phyloP scores from a whole-genome alignment of 2,113 vertebrate species.

The Marmota monax region DNA sequence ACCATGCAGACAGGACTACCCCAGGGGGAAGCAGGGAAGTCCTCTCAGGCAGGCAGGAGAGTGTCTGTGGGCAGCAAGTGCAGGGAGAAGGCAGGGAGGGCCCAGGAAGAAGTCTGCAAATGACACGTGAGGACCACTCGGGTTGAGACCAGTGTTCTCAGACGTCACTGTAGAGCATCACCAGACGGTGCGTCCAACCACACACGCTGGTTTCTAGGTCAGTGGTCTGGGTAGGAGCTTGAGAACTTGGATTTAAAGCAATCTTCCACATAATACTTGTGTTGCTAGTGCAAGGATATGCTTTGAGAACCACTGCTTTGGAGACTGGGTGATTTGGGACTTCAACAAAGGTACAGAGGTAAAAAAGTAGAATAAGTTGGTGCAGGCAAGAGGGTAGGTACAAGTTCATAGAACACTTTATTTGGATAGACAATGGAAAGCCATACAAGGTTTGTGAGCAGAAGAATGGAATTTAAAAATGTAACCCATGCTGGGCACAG shows the following conservation, averaged over 20 bases:
- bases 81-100: neutral
- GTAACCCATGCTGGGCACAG: neutral
- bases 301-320: neutral
- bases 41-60: neutral
- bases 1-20: neutral
- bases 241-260: neutral
- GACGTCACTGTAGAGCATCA: neutral
- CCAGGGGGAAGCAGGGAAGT: neutral
- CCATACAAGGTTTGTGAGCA: neutral
- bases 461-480: constrained; percentile 33
- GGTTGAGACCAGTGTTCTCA: neutral
- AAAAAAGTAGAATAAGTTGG: neutral
- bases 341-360: neutral
- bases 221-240: neutral
- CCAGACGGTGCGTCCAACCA: neutral
- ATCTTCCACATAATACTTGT: neutral
- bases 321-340: neutral
- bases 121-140: neutral
- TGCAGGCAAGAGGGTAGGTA: rapidly evolving
- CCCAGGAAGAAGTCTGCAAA: neutral
- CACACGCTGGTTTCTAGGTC: neutral
- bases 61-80: neutral
- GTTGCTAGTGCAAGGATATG: neutral
- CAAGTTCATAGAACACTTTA: neutral
- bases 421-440: neutral